Conservation (phyloP, 2,113 vertebrate species). For the Xiphophorus maculatus region DNA sequence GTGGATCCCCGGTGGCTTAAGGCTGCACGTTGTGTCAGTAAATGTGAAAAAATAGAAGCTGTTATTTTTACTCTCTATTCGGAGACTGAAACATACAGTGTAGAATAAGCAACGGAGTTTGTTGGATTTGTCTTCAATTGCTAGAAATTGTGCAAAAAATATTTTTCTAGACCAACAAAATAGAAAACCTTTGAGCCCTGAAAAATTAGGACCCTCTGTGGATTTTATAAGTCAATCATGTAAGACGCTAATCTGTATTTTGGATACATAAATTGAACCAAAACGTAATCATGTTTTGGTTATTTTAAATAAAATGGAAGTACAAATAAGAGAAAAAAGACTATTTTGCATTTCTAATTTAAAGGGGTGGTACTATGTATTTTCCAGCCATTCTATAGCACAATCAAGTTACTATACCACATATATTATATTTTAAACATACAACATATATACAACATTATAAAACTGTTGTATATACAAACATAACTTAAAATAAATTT, state of each 20-base stretch:
- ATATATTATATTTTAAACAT: too few relatives aligned
- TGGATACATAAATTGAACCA: not conserved
- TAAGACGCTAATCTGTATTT: not conserved
- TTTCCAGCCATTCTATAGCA: too few relatives aligned
- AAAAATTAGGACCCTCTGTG: not conserved
- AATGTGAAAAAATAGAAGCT: slow-evolving; percentile 32
- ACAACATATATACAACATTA: too few relatives aligned
- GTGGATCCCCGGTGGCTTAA: slow-evolving; percentile 27
- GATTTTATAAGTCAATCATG: not conserved
- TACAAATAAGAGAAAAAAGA: not conserved
- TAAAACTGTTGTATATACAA: too few relatives aligned
- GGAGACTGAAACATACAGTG: not conserved
- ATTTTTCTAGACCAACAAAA: not conserved
- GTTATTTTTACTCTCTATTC: slow-evolving; percentile 19
- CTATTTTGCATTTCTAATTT: not conserved
- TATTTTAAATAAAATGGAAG: not conserved
- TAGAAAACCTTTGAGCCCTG: not conserved
- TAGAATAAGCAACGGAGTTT: not conserved
- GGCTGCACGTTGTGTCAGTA: slow-evolving; percentile 16
- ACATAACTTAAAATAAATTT: too few relatives aligned
- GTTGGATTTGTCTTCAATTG: not conserved
- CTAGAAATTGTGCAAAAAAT: not conserved
- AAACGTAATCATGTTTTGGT: not conserved
- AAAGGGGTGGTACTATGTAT: too few relatives aligned
- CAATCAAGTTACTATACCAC: too few relatives aligned